Conservation (phyloP, 2,888 invertebrate genomes). For the Perdita meconis region DNA sequence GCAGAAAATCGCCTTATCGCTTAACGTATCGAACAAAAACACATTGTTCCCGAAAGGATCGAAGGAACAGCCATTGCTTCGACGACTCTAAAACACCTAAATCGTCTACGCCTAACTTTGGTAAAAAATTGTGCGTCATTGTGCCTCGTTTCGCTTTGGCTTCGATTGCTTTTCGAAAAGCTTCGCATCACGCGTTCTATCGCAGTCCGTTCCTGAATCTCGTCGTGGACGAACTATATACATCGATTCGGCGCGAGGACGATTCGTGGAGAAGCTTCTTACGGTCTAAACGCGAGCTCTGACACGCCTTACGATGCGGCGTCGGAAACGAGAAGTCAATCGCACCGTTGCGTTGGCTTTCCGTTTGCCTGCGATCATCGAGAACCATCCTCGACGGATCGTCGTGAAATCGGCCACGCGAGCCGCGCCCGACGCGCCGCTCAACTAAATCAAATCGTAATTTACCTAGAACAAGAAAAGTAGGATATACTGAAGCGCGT, state of each 20-base stretch:
- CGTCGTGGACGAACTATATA: conserved; percentile 22
- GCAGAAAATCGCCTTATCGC: conserved; percentile 53
- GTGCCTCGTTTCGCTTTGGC: conserved; percentile 3
- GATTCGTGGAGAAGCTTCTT: neutral
- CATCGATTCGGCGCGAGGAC: conserved; percentile 13
- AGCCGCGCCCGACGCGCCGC: neutral
- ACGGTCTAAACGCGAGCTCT: conserved; percentile 10
- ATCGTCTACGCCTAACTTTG: conserved; percentile 40
- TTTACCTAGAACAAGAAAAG: conserved; percentile 13
- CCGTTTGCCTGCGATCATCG: conserved; percentile 4
- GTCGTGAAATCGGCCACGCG: neutral
- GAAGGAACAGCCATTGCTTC: conserved; percentile 53
- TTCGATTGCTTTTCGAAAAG: neutral
- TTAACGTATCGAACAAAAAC: conserved; percentile 59
- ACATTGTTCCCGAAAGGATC: conserved; percentile 63
- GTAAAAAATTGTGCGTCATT: conserved; percentile 53
- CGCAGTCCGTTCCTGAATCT: conserved; percentile 6
- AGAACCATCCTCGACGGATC: neutral
- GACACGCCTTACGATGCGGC: neutral
- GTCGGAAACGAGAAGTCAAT: neutral
- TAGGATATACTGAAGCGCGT: neutral
- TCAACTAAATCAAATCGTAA: neutral
- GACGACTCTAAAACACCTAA: conserved; percentile 56
- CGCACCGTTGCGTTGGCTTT: neutral
- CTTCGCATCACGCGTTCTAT: conserved; percentile 2